These are phyloP conservation scores for Elaphurus davidianus DNA, from an alignment of 2,113 vertebrate species.

Conservation along the genomic window DNA sequence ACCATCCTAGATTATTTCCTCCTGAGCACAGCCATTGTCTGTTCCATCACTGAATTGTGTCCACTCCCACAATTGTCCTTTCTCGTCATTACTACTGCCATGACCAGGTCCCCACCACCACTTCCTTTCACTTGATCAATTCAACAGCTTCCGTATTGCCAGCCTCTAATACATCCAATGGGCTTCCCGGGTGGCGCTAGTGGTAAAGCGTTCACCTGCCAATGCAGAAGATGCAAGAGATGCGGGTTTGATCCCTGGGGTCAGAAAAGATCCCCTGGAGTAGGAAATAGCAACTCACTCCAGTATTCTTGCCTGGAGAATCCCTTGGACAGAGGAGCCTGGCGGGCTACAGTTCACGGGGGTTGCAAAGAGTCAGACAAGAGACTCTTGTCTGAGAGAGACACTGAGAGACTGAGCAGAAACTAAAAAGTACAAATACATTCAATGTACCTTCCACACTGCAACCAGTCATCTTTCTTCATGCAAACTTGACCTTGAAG, in stretches of 20 bases:
- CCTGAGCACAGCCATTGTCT: not conserved
- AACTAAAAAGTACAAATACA: not conserved
- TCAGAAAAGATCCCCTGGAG: not conserved
- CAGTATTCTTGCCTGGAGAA: not conserved
- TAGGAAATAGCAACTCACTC: not conserved
- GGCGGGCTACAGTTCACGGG: not conserved
- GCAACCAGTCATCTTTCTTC: not conserved
- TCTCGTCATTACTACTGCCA: not conserved
- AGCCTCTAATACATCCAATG: not conserved
- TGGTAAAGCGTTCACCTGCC: not conserved
- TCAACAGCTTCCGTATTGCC: not conserved
- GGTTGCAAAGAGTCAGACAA: not conserved
- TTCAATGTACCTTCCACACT: rapidly evolving
- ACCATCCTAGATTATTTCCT: not conserved
- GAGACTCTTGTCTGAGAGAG: no score
- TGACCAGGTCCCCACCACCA: not conserved
- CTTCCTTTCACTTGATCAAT: not conserved
- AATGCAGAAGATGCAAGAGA: not conserved
- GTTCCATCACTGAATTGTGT: not conserved
- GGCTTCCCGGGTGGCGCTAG: not conserved
- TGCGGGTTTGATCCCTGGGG: not conserved
- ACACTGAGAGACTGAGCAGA: not conserved
- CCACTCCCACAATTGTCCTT: not conserved
- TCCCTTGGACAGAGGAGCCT: not conserved
- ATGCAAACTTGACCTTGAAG: not conserved